phyloP scores from a whole-genome alignment of 2,113 vertebrate genomes.

The Merops nubicus region DNA sequence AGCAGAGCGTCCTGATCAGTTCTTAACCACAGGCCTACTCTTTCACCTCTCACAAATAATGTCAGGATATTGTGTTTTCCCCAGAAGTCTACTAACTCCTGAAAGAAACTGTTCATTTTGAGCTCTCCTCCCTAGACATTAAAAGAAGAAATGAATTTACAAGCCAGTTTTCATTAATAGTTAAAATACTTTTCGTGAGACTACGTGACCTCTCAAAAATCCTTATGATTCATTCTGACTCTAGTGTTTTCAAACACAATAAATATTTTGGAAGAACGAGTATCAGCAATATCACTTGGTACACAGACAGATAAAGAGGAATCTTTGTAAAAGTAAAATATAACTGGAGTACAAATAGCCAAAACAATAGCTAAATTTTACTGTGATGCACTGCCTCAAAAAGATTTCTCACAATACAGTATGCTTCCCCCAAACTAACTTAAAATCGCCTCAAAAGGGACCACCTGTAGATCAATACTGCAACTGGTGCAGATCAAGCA shows the following conservation, averaged over 20 bases:
- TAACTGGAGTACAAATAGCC: background rate
- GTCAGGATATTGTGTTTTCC: background rate
- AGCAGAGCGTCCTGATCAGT: background rate
- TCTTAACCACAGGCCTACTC: slow-evolving; percentile 3
- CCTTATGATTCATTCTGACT: background rate
- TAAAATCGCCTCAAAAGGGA: background rate
- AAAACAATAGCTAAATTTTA: background rate
- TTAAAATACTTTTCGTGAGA: background rate
- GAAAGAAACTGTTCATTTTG: background rate
- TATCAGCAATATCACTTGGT: background rate
- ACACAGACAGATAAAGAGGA: background rate
- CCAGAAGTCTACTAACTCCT: background rate
- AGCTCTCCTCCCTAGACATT: background rate
- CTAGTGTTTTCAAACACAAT: background rate
- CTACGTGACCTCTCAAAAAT: background rate
- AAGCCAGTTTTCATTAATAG: background rate
- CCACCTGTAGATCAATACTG: background rate
- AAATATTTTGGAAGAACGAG: background rate
- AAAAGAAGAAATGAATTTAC: background rate
- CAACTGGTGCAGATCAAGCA: background rate
- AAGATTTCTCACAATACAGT: background rate
- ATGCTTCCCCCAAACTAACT: background rate
- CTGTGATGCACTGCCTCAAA: background rate
- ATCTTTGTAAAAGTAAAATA: background rate
- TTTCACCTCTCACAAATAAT: background rate